A percentile compares a stretch with the other conserved stretches of the same genome.
These are phyloP conservation scores for Pungitius pungitius DNA, from an alignment of 2,113 vertebrate genomes.

Conservation along the genomic window DNA sequence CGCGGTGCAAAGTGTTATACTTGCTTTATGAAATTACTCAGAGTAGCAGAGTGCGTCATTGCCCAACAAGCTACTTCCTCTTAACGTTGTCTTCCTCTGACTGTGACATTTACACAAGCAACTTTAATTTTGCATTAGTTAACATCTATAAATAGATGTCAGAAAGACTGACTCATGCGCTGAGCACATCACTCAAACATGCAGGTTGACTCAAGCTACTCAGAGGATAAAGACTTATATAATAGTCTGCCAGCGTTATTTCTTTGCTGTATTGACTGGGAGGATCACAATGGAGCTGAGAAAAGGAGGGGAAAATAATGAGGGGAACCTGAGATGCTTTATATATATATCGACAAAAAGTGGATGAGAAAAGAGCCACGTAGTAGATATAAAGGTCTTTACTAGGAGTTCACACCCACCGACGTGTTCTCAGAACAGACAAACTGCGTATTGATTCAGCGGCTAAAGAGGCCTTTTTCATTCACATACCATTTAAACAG, in stretches of 20 bases:
- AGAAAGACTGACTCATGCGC: constrained; percentile 19
- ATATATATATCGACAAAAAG: background rate
- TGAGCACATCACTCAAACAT: constrained; percentile 35
- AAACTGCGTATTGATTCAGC: constrained; percentile 64
- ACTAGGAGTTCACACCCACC: constrained; percentile 34
- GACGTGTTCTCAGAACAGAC: constrained; percentile 63
- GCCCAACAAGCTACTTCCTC: constrained; percentile 30
- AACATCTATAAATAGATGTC: constrained; percentile 56
- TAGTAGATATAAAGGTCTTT: constrained; percentile 25
- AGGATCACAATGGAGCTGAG: background rate
- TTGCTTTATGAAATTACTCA: constrained; percentile 10
- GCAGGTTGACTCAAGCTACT: constrained; percentile 11
- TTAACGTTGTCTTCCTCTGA: constrained; percentile 35
- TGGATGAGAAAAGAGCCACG: background rate
- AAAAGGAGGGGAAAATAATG: background rate
- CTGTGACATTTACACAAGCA: constrained; percentile 72
- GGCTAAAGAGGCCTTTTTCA: constrained; percentile 80
- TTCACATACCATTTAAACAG: constrained; percentile 77
- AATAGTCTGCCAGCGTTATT: background rate
- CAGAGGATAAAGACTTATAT: constrained; percentile 6
- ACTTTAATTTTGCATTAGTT: constrained; percentile 70
- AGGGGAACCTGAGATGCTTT: background rate
- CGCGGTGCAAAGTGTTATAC: background rate
- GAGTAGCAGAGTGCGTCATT: constrained; percentile 22
- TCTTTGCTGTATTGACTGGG: background rate